These are phyloP conservation scores for Andrena minutula DNA, from an alignment of 2,888 invertebrate species.

Conservation along the genomic window DNA sequence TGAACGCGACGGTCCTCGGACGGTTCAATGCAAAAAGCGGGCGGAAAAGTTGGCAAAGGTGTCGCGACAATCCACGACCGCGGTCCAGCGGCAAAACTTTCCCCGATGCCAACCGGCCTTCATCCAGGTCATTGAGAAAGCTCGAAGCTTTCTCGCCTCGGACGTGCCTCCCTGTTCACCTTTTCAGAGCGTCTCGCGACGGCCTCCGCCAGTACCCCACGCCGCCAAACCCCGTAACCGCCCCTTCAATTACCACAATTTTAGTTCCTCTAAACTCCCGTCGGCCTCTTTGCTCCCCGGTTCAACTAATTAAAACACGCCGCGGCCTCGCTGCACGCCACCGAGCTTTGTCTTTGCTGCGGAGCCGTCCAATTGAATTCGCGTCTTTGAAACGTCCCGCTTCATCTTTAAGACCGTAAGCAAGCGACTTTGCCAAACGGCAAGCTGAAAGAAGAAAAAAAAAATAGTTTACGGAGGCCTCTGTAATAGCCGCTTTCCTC, in stretches of 20 bases:
- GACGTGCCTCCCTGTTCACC: slow-evolving; percentile 29
- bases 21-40: slow-evolving; percentile 4
- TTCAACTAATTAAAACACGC: slow-evolving; percentile 31
- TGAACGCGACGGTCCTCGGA: not conserved
- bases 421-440: not conserved
- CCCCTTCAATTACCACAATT: slow-evolving; percentile 33
- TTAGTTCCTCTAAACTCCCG: slow-evolving; percentile 18
- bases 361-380: not conserved
- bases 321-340: not conserved
- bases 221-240: not conserved
- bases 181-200: slow-evolving; percentile 41
- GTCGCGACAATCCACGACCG: slow-evolving; percentile 47
- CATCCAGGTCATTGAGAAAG: slow-evolving; percentile 54
- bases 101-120: slow-evolving; percentile 43
- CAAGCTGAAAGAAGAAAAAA: not conserved
- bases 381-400: not conserved
- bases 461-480: not conserved
- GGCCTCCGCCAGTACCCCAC: not conserved
- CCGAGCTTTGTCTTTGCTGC: not conserved
- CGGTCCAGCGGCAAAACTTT: slow-evolving; percentile 43
- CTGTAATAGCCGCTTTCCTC: not conserved
- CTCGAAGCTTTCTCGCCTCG: slow-evolving; percentile 50
- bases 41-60: slow-evolving; percentile 62
- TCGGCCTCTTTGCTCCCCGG: slow-evolving; percentile 2
- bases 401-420: not conserved